A percentile compares a stretch with the other conserved stretches of the same genome.
These are phyloP conservation scores for Auanema sp. DNA, from an alignment of 2,888 invertebrate genomes.

Conservation along the genomic window DNA sequence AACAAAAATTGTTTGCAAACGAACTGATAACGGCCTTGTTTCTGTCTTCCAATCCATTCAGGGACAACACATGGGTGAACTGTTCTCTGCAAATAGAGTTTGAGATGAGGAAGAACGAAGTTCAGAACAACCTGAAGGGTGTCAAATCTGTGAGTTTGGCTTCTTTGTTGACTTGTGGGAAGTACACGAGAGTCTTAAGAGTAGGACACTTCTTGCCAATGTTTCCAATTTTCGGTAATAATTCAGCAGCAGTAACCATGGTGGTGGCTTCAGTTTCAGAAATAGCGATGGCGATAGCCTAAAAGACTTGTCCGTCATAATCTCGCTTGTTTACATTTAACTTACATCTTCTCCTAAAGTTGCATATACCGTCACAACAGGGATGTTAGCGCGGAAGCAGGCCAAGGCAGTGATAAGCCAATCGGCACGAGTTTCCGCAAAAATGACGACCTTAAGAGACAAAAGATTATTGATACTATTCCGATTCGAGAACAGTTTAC, in stretches of 20 bases:
- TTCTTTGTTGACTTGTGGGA: slow-evolving; percentile 35
- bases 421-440: slow-evolving; percentile 94
- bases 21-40: slow-evolving; percentile 30
- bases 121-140: slow-evolving; percentile 21
- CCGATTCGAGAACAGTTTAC: slow-evolving; percentile 10
- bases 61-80: slow-evolving; percentile 49
- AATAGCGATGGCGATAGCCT: slow-evolving; percentile 88
- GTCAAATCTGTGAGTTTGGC: slow-evolving; percentile 18
- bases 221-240: slow-evolving; percentile 80
- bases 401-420: slow-evolving; percentile 97
- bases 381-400: slow-evolving; percentile 87
- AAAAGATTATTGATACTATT: not conserved
- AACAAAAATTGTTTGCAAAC: slow-evolving; percentile 6
- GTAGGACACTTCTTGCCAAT: slow-evolving; percentile 42
- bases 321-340: not conserved
- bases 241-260: slow-evolving; percentile 87
- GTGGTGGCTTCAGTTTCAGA: slow-evolving; percentile 92
- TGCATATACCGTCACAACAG: slow-evolving; percentile 92
- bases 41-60: slow-evolving; percentile 38
- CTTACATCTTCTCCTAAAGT: slow-evolving; percentile 83
- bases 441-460: slow-evolving; percentile 76
- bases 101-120: not conserved
- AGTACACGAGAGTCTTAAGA: slow-evolving; percentile 56
- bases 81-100: slow-evolving; percentile 28
- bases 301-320: not conserved